Evolutionary conservation across 2,113 vertebrate species (phyloP), one percentile per base, ranked within the genome.

Genomic region (Penelope pileata): DNA sequence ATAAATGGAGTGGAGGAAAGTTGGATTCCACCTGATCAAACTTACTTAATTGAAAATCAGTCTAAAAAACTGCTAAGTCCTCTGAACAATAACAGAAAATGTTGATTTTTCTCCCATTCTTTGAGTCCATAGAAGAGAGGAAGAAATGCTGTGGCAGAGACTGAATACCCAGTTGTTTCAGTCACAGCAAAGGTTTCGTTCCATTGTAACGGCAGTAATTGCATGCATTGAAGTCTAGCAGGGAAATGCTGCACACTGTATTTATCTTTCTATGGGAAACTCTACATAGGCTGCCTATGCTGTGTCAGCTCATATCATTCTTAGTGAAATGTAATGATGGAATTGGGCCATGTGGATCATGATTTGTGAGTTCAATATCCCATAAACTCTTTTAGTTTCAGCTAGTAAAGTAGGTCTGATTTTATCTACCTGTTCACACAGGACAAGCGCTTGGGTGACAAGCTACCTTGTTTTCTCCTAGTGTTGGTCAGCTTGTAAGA

Each of bases 291-390:
- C 75, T 82, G 84, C 67, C 63, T 94, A 38, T 59, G 74, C 1
- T 1, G 18, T 85, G 53, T 96, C 91, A 93, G 81, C 53, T 86
- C 16, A 5, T 53, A 93, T 90, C 63, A 73, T 38, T 90, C 74
- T 93, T 88, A 86, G 38, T 94, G 70, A 90, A 86, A 79, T 53
- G 42, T 58, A 94, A 54, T 73, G 73, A 90, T 91, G 66, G 74
- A 96, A 91, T 38, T 68, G 60, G 76, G 72, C 72, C 60, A 81
- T 72, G 72, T 64, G 68, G 82, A 83, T 81, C 47, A 32, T 96
- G 91, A 96, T 97, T 96, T 96, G 83, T 95, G 70, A 64, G 83
- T 93, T 91, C 91, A 93, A 53, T 90, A 94, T 80, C 48, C 53
- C 43, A 64, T 48, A 83, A 76, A 86, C 67, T 89, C 67, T 70